A percentile compares a stretch with the other conserved stretches of the same genome.
Evolutionary conservation across 1,140 invertebrate species (phyloP).

Genomic region (Drosophila santomea): DNA sequence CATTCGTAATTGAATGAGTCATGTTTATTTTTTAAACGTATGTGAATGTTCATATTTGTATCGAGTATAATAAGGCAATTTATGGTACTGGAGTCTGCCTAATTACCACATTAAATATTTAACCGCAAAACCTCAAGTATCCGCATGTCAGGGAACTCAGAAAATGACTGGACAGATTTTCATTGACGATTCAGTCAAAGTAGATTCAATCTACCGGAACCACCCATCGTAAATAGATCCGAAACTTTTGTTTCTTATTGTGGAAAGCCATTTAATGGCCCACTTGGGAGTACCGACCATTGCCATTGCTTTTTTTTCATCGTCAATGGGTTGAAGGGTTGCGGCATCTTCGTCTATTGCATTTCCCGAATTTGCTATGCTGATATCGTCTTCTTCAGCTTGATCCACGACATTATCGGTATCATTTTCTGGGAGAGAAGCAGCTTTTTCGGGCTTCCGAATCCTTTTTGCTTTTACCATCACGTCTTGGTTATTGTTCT

Average conservation of each 20-base stretch:
- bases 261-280: conserved; percentile 9
- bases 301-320: not conserved
- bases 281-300: conserved; percentile 22
- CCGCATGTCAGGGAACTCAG: not conserved
- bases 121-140: conserved; percentile 12
- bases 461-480: no score
- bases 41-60: conserved; percentile 2
- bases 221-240: conserved; percentile 17
- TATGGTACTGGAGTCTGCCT: not conserved
- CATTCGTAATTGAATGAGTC: conserved; percentile 9
- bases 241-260: not conserved
- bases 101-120: conserved; percentile 1
- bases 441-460: not conserved
- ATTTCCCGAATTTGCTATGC: not conserved
- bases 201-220: conserved; percentile 11
- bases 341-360: not conserved
- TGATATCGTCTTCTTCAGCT: not conserved
- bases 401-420: not conserved
- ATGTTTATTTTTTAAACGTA: not conserved
- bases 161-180: not conserved
- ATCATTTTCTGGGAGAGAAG: not conserved
- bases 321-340: conserved; percentile 5
- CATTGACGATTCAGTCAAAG: conserved; percentile 1
- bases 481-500: not conserved
- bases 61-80: conserved; percentile 3